These are phyloP conservation scores for Danaus chrysippus DNA, from an alignment of 2,888 invertebrate genomes.

Conservation along the genomic window DNA sequence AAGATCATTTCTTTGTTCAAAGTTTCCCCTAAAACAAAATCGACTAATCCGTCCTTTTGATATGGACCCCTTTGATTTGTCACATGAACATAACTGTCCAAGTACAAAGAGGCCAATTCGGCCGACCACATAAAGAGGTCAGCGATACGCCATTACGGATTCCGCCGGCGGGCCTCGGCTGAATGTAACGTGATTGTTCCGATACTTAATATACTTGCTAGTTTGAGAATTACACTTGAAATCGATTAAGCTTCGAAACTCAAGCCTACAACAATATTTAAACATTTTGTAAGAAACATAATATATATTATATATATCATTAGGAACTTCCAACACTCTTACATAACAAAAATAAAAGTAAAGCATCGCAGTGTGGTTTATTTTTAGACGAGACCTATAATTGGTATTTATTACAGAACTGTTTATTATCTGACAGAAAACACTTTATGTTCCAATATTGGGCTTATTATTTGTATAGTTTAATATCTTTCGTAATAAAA, in stretches of 20 bases:
- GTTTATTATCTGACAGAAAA: neutral
- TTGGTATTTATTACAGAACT: neutral
- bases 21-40: slow-evolving; percentile 17
- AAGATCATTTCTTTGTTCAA: neutral
- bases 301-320: too few relatives aligned
- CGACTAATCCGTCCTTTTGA: slow-evolving; percentile 19
- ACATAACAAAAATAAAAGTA: too few relatives aligned
- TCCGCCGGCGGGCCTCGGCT: slow-evolving; percentile 13
- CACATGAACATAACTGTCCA: slow-evolving; percentile 10
- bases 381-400: neutral
- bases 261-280: neutral
- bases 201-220: slow-evolving; percentile 16
- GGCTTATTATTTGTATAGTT: slow-evolving; percentile 1
- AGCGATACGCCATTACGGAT: slow-evolving; percentile 15
- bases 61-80: slow-evolving; percentile 16
- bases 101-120: slow-evolving; percentile 13
- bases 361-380: neutral
- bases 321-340: too few relatives aligned
- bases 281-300: too few relatives aligned
- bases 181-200: slow-evolving; percentile 18
- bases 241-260: neutral
- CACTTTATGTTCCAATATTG: neutral
- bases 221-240: slow-evolving; percentile 8
- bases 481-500: slow-evolving; percentile 1
- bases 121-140: slow-evolving; percentile 8